Base-by-base conservation (phyloP, 2,797 vertebrate species). In the Gadopsis marmoratus region DNA sequence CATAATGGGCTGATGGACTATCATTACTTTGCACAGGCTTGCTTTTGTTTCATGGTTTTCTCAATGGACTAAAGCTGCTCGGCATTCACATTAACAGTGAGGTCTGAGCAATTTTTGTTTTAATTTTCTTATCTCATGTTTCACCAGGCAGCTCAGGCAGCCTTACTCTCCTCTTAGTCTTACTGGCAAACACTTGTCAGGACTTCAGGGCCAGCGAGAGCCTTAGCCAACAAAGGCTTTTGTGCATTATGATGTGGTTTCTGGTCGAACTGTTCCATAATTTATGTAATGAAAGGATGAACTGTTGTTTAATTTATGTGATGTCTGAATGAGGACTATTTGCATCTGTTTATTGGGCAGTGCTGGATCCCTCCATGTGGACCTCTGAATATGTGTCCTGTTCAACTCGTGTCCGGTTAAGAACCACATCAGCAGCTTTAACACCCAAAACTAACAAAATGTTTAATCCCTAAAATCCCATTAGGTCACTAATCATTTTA, bases 231-330 rank as follows among this genome's bases (percentile, higher is more conserved):
- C 81, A 84, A 84, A 86, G 77, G 79, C 87, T 92, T 85, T 86
- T 81, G 87, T 88, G 83, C 86, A 88, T 82, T 76, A 86, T 84
- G 86, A 85, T 89, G 88, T 56, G 82, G 89, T 88, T 91, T 91
- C 77, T 79, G 81, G 78, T 92, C 84, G 78, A 86, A 83, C 78
- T 60, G 69, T 47, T 92, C 48, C 77, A 92, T 92, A 89, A 93
- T 92, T 92, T 80, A 93, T 91, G 88, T 71, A 72, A 84, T 90
- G 87, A 89, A 83, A 87, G 92, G 81, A 83, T 89, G 89, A 92
- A 86, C 79, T 91, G 81, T 87, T 94, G 88, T 93, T 91, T 93
- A 90, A 93, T 91, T 92, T 82, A 94, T 93, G 88, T 82, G 80
- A 85, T 87, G 86, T 77, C 78, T 84, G 86, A 80, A 83, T 67